These are phyloP conservation scores for Pemphigus obesinymphae DNA, from an alignment of 1,140 invertebrate genomes.

Conservation along the genomic window DNA sequence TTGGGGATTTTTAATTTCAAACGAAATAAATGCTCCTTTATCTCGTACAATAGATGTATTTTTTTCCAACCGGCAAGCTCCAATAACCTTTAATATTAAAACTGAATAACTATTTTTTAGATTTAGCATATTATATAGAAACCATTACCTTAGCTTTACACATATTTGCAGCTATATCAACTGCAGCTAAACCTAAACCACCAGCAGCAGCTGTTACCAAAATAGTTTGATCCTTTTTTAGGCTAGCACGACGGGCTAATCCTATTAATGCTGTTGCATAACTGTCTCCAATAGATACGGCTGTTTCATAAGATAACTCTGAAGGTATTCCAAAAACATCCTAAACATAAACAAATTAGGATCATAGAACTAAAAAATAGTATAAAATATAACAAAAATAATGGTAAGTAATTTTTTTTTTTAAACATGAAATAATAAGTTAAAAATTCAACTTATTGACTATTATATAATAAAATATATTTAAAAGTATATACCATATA, in stretches of 20 bases:
- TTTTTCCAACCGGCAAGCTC: slow-evolving; percentile 57
- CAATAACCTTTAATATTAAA: slow-evolving; percentile 56
- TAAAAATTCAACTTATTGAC: too few species aligned
- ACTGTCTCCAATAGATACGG: slow-evolving; percentile 55
- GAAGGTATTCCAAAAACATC: slow-evolving; percentile 58
- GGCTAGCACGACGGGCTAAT: slow-evolving; percentile 54
- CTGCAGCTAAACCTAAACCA: slow-evolving; percentile 58
- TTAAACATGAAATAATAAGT: too few species aligned
- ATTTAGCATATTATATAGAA: background rate
- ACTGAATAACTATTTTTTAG: background rate
- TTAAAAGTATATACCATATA: too few species aligned
- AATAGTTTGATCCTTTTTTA: slow-evolving; percentile 56
- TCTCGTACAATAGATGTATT: slow-evolving; percentile 55
- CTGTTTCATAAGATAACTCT: slow-evolving; percentile 52
- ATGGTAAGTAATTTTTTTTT: too few species aligned
- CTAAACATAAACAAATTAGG: slow-evolving; percentile 49
- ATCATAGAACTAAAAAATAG: too few species aligned
- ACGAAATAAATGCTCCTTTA: slow-evolving; percentile 59
- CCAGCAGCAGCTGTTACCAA: slow-evolving; percentile 59
- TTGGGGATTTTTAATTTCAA: slow-evolving; percentile 53
- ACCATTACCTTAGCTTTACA: slow-evolving; percentile 56
- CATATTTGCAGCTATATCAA: slow-evolving; percentile 61
- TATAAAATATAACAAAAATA: too few species aligned
- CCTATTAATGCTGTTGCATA: slow-evolving; percentile 60
- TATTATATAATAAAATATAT: too few species aligned